Percentiles rank a stretch among this genome's conserved stretches.
phyloP scores from a whole-genome alignment of 2,888 invertebrate species.

The Incurvaria masculella region DNA sequence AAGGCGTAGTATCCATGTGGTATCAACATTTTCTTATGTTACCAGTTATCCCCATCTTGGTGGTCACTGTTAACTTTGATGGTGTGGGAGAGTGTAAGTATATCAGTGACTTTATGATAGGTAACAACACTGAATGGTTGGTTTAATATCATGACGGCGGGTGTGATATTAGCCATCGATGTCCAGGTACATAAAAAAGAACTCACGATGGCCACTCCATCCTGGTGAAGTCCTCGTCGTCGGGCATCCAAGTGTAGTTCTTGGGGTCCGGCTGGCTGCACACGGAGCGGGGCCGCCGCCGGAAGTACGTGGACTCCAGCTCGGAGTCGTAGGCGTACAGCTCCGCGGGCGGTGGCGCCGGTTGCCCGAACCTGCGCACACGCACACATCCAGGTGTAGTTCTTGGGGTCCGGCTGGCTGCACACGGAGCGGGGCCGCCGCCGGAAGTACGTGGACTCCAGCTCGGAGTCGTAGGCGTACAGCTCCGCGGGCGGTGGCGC shows the following conservation, averaged over 20 bases:
- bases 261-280: conserved; percentile 70
- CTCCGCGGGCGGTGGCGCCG: conserved; percentile 56
- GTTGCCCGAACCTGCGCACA: conserved; percentile 60
- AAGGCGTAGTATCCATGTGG: no score
- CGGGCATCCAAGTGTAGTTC: conserved; percentile 75
- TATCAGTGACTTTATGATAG: no score
- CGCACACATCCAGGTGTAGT: conserved; percentile 78
- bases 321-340: conserved; percentile 67
- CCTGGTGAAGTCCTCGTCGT: conserved; percentile 69
- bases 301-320: conserved; percentile 76
- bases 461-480: conserved; percentile 65
- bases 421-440: conserved; percentile 73
- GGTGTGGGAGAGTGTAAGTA: no score
- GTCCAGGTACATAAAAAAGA: no score
- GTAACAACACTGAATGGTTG: no score
- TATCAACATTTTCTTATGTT: no score
- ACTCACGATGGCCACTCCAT: conserved; percentile 67
- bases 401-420: conserved; percentile 67
- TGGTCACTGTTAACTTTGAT: no score
- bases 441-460: conserved; percentile 78
- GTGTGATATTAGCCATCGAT: no score
- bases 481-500: conserved; percentile 58
- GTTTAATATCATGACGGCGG: no score
- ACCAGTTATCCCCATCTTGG: no score
- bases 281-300: conserved; percentile 72